These are phyloP conservation scores for Zaprionus vittiger DNA, from an alignment of 1,140 invertebrate species.

Conservation along the genomic window DNA sequence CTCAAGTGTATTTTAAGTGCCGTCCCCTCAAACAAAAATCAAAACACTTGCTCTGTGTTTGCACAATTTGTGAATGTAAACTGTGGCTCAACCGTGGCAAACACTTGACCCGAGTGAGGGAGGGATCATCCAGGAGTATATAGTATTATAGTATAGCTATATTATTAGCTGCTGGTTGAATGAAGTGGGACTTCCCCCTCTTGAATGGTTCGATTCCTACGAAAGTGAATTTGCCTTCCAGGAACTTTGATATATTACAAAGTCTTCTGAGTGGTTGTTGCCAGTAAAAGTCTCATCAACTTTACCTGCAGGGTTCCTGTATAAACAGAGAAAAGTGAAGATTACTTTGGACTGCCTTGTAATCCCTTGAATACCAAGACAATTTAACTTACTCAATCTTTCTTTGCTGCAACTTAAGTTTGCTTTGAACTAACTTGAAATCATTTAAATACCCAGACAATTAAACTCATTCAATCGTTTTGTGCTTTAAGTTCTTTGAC, in stretches of 20 bases:
- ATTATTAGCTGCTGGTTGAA: background rate
- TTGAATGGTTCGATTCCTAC: background rate
- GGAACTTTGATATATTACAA: constrained; percentile 3
- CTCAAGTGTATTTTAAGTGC: background rate
- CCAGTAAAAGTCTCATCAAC: background rate
- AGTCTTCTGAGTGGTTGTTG: background rate
- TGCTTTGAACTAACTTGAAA: background rate
- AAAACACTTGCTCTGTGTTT: constrained; percentile 1
- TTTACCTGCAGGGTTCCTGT: background rate
- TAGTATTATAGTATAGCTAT: background rate
- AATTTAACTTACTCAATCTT: background rate
- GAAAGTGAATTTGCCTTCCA: background rate
- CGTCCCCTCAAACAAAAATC: background rate
- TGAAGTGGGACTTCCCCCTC: no score
- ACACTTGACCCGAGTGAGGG: background rate
- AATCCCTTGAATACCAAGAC: background rate
- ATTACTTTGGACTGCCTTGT: background rate
- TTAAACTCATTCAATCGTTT: background rate
- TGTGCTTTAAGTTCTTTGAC: background rate
- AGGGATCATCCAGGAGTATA: background rate
- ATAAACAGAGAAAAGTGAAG: background rate
- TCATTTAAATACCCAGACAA: background rate
- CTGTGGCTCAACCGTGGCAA: background rate
- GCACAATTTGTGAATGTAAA: constrained; percentile 1
- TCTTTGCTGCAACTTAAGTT: background rate